phyloP scores from a whole-genome alignment of 2,888 invertebrate species.

The Diadromus collaris region DNA sequence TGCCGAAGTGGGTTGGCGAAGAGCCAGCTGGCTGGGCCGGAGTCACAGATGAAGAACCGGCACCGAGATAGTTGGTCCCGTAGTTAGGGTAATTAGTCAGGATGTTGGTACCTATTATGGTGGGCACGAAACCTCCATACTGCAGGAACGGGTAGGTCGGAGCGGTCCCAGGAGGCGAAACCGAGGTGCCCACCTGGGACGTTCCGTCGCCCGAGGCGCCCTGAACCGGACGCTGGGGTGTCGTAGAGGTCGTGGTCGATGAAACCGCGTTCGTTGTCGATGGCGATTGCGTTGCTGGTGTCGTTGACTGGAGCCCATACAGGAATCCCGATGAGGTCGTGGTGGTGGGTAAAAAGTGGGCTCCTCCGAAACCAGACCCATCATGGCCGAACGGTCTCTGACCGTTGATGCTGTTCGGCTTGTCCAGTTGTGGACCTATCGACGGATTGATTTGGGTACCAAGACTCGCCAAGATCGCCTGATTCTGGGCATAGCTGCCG shows the following conservation, averaged over 20 bases:
- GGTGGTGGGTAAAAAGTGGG: slow-evolving; percentile 62
- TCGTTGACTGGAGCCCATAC: slow-evolving; percentile 43
- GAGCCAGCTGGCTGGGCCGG: slow-evolving; percentile 64
- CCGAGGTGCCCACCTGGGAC: slow-evolving; percentile 60
- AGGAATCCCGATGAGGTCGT: slow-evolving; percentile 57
- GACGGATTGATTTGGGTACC: slow-evolving; percentile 50
- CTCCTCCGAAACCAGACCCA: slow-evolving; percentile 66
- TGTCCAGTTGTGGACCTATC: slow-evolving; percentile 55
- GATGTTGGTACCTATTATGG: slow-evolving; percentile 67
- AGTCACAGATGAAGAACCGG: slow-evolving; percentile 48
- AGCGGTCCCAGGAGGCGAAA: slow-evolving; percentile 58
- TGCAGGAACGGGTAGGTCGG: slow-evolving; percentile 63
- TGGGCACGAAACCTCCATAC: slow-evolving; percentile 74
- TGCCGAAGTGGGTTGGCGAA: slow-evolving; percentile 74
- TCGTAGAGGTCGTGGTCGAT: slow-evolving; percentile 49
- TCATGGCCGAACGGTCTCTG: slow-evolving; percentile 50
- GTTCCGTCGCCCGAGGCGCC: slow-evolving; percentile 60
- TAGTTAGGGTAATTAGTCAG: slow-evolving; percentile 66
- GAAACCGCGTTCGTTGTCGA: slow-evolving; percentile 60
- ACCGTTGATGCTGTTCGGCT: slow-evolving; percentile 41
- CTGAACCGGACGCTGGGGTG: slow-evolving; percentile 59
- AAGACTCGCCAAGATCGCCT: slow-evolving; percentile 45
- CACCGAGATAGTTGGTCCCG: slow-evolving; percentile 48
- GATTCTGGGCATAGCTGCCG: slow-evolving; percentile 66
- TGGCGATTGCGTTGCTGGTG: slow-evolving; percentile 57